Percentiles rank a stretch among this genome's conserved stretches.
Conservation (phyloP, 1,140 invertebrate species). For the Argopecten irradians region DNA sequence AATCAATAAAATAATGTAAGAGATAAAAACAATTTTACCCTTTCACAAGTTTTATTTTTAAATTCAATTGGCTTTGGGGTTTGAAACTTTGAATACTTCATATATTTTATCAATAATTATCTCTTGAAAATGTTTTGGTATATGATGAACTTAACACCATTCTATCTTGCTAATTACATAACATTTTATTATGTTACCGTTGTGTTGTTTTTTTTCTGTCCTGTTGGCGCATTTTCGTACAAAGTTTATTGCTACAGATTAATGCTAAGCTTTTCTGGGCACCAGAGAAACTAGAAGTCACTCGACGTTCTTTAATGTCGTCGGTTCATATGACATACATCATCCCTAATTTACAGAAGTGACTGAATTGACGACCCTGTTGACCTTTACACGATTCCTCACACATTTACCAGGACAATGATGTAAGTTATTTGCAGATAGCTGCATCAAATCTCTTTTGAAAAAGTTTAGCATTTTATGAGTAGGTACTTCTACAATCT, state of each 20-base stretch:
- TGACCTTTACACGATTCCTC: constrained; percentile 8
- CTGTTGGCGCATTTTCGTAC: background rate
- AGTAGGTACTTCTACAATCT: background rate
- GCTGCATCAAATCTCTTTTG: background rate
- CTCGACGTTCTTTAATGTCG: background rate
- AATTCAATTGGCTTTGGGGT: too few relatives aligned
- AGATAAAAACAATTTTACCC: too few relatives aligned
- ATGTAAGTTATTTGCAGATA: background rate
- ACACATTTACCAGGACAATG: background rate
- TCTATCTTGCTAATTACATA: too few relatives aligned
- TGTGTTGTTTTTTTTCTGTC: background rate
- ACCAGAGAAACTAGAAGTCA: background rate
- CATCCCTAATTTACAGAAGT: background rate
- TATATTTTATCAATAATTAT: too few relatives aligned
- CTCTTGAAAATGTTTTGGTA: too few relatives aligned
- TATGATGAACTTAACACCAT: too few relatives aligned
- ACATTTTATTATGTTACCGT: background rate
- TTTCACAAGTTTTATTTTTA: too few relatives aligned
- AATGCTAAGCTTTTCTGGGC: background rate
- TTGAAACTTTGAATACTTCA: too few relatives aligned
- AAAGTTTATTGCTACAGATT: background rate
- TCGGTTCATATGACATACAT: background rate
- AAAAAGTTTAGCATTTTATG: background rate
- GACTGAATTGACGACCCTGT: background rate
- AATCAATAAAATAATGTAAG: too few relatives aligned